Evolutionary conservation across 1,140 invertebrate genomes (phyloP), one percentile per base, ranked within the genome.

Genomic region (Trialeurodes vaporariorum): DNA sequence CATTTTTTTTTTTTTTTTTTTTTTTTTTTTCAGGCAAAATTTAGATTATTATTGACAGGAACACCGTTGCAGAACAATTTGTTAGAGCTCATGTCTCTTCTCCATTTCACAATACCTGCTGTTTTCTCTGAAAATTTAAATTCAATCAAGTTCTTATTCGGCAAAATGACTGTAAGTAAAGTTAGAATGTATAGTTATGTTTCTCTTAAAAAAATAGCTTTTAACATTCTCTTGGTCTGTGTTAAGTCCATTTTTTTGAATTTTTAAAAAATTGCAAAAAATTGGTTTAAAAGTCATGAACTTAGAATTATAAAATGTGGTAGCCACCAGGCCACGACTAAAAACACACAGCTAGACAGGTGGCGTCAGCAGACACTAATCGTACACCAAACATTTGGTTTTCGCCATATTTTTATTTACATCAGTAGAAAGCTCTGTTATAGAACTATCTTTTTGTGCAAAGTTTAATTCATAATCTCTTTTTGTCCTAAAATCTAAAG

Each of bases 51-150:
- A 17, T 77, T 97, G 27, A 97, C 94, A 0, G 94, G 94, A 11
- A 97, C 94, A 0, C 94, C 94, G 0, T 77, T 98, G 11, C 96
- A 98, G 80, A 98, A 98, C 78, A 98, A 96, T 81, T 81, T 98
- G 62, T 76, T 98, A 34, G 95, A 98, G 80, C 79, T 98, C 59
- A 97, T 98, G 87, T 98, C 94, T 0, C 80, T 98, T 9, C 80
- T 98, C 9, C 90, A 93, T 72, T 98, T 98, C 79, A 92, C 96
- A 9, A 97, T 98, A 93, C 94, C 95, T 0, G 86, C 94, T 68
- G 87, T 98, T 76, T 98, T 98, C 81, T 85, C 86, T 59, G 87
- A 87, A 2, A 95, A 94, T 78, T 90, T 90, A 62, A 87, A 91
- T 2, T 89, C 94, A 72, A 83, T 98, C 0, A 94, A 94, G 74